These are phyloP conservation scores for Neoscelio sp. DNA, from an alignment of 2,888 invertebrate species.

Conservation along the genomic window DNA sequence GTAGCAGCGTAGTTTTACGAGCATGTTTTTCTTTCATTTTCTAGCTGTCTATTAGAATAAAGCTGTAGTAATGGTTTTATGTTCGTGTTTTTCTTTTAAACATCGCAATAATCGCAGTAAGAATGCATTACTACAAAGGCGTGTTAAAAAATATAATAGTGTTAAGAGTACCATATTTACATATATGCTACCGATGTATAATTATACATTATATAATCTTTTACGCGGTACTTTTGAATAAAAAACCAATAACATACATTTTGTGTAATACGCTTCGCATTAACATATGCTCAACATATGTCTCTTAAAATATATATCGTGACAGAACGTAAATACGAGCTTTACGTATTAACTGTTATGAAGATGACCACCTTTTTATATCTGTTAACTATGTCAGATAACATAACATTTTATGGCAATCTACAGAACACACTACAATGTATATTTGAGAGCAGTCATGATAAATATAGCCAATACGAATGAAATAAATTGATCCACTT, in stretches of 20 bases:
- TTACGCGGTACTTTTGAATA: too few species aligned
- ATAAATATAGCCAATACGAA: too few species aligned
- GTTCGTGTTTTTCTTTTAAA: slow-evolving; percentile 3
- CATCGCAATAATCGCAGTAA: background rate
- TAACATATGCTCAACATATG: too few species aligned
- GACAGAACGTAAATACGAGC: slow-evolving; percentile 22
- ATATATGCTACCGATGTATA: background rate
- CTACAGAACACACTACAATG: background rate
- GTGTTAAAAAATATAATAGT: background rate
- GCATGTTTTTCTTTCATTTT: slow-evolving; percentile 32
- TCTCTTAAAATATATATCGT: background rate
- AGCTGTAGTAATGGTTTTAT: slow-evolving; percentile 2
- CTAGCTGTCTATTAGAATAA: slow-evolving; percentile 12
- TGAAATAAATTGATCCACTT: too few species aligned
- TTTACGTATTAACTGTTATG: slow-evolving; percentile 40
- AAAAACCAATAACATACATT: too few species aligned
- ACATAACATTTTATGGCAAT: slow-evolving; percentile 15
- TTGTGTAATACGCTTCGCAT: slow-evolving; percentile 14
- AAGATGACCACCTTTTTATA: slow-evolving; percentile 41
- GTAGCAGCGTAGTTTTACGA: slow-evolving; percentile 35
- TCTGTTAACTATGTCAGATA: slow-evolving; percentile 36
- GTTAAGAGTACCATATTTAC: too few species aligned
- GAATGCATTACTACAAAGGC: background rate
- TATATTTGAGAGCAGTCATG: too few species aligned
- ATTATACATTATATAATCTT: too few species aligned